Evolutionary conservation across 1,140 invertebrate genomes (phyloP).

Genomic region (Periplaneta americana): DNA sequence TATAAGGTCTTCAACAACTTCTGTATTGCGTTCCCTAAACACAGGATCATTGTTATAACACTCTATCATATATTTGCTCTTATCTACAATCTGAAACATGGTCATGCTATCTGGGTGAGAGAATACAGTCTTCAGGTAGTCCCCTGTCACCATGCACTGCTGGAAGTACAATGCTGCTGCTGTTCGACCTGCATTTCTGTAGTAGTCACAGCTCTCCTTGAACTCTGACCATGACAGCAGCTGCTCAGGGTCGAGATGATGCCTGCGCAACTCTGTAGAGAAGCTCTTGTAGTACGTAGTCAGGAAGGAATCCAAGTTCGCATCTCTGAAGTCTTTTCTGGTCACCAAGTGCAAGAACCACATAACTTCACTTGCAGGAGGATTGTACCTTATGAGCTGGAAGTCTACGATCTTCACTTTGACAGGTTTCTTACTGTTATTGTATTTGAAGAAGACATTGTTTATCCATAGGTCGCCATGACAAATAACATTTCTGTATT

Average conservation of each 20-base stretch:
- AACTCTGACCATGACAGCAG: neutral
- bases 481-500: neutral
- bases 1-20: neutral
- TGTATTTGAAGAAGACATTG: neutral
- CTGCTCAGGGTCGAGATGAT: neutral
- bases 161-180: neutral
- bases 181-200: neutral
- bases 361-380: neutral
- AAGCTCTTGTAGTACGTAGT: neutral
- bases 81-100: neutral
- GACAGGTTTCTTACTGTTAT: neutral
- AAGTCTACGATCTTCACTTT: neutral
- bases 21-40: neutral
- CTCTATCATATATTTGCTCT: neutral
- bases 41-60: neutral
- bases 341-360: neutral
- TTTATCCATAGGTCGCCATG: slow-evolving; percentile 1
- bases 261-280: neutral
- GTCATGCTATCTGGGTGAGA: neutral
- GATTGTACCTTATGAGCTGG: neutral
- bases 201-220: neutral
- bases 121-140: neutral
- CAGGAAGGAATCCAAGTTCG: neutral
- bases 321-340: neutral
- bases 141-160: neutral